Evolutionary conservation across 23 tunicate genomes (phyloP).

Genomic region (Trididemnum miniatum): DNA sequence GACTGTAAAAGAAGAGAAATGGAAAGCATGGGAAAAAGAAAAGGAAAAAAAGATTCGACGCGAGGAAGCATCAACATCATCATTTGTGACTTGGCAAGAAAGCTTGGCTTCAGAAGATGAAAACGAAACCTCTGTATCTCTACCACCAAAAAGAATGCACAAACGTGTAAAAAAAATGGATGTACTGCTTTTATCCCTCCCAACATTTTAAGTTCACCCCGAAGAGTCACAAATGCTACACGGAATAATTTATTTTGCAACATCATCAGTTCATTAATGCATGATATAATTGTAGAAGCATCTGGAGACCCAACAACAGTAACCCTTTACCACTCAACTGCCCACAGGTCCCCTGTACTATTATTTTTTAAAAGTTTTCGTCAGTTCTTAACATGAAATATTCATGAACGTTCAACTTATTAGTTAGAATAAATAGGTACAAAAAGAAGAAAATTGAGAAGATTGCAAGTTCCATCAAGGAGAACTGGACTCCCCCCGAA

Average conservation of each 20-base stretch:
- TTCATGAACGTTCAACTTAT: not conserved
- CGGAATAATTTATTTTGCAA: not conserved
- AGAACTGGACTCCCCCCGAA: not conserved
- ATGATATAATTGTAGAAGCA: not conserved
- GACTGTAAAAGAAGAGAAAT: not conserved
- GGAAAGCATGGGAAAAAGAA: not conserved
- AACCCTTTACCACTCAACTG: not conserved
- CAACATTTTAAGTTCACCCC: not conserved
- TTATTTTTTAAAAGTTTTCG: no score
- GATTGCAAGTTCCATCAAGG: not conserved
- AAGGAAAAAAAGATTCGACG: not conserved
- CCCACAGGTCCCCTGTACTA: not conserved
- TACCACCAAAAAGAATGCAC: not conserved
- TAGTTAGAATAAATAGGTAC: not conserved
- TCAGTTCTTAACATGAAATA: not conserved
- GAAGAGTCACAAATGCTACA: not conserved
- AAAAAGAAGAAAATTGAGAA: not conserved
- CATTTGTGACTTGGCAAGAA: not conserved
- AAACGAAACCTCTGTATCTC: not conserved
- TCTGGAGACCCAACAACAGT: not conserved
- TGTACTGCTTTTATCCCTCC: not conserved
- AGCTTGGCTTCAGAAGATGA: not conserved
- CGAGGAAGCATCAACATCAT: not conserved
- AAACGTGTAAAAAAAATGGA: not conserved
- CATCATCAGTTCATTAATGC: not conserved